phyloP scores from a whole-genome alignment of 2,113 vertebrate species.

The Poeciliopsis turrubarensis region DNA sequence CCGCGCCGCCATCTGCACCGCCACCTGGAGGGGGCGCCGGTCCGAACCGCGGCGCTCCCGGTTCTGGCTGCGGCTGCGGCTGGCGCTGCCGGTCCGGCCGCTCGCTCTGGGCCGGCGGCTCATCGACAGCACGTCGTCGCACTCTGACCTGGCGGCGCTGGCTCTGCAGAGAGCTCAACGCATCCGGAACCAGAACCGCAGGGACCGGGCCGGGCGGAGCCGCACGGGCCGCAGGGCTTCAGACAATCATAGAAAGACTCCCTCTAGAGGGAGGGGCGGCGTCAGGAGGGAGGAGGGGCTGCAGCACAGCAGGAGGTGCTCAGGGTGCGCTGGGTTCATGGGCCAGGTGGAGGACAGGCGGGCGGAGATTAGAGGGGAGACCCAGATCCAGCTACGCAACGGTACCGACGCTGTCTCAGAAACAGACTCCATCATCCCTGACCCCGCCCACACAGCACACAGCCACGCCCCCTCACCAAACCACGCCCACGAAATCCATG shows the following conservation, averaged over 20 bases:
- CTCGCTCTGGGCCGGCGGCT: conserved; percentile 81
- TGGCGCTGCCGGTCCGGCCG: conserved; percentile 86
- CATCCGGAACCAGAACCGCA: conserved; percentile 29
- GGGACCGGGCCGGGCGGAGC: conserved; percentile 60
- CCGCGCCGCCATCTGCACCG: conserved; percentile 69
- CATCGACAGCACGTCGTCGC: conserved; percentile 92
- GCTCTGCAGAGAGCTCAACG: conserved; percentile 70
- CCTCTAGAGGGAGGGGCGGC: conserved; percentile 10
- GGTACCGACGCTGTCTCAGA: conserved; percentile 6
- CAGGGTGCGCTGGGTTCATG: not conserved
- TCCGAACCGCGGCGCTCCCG: conserved; percentile 82
- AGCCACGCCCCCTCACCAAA: not conserved
- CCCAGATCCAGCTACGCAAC: conserved; percentile 13
- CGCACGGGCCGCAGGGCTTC: conserved; percentile 33
- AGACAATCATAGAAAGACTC: conserved; percentile 6
- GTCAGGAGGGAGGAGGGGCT: conserved; percentile 10
- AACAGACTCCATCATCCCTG: not conserved
- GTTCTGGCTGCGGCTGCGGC: conserved; percentile 89
- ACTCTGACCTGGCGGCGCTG: conserved; percentile 87
- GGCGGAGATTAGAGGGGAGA: conserved; percentile 27
- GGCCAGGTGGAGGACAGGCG: conserved; percentile 1
- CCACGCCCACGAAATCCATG: not conserved
- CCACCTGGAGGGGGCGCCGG: conserved; percentile 86
- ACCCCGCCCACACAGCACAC: not conserved
- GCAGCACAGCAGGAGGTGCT: conserved; percentile 23